A percentile compares a stretch with the other conserved stretches of the same genome.
phyloP scores from a whole-genome alignment of 2,113 vertebrate genomes.

The Chauna torquata region DNA sequence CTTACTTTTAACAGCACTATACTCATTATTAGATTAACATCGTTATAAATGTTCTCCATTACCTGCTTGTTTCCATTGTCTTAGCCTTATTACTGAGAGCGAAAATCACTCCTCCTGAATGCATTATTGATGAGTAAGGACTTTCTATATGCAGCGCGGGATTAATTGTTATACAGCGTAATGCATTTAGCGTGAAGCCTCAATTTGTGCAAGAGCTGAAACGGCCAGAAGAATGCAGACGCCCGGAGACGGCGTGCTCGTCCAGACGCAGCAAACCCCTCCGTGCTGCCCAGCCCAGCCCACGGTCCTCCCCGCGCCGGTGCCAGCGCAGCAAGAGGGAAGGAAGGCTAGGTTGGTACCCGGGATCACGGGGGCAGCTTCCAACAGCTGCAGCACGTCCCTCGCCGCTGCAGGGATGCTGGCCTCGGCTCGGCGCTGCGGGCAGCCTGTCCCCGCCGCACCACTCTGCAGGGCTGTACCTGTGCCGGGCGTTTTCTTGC shows the following conservation, averaged over 20 bases:
- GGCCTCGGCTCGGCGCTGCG: not conserved
- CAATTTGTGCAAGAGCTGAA: constrained; percentile 60
- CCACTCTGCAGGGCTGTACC: not conserved
- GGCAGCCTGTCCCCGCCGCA: not conserved
- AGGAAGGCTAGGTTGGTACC: not conserved
- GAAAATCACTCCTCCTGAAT: constrained; percentile 64
- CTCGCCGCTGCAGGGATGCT: not conserved
- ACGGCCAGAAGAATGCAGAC: constrained; percentile 56
- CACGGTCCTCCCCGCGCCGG: not conserved
- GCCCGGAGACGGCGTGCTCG: not conserved
- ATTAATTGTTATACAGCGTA: constrained; percentile 68
- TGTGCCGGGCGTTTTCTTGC: not conserved
- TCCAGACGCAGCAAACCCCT: constrained; percentile 37
- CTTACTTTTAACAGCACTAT: constrained; percentile 68
- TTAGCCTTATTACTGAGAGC: constrained; percentile 63
- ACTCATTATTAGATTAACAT: constrained; percentile 75
- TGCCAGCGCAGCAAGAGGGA: constrained; percentile 14
- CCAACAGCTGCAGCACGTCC: not conserved
- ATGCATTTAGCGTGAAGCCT: constrained; percentile 72
- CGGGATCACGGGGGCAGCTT: not conserved
- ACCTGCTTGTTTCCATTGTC: constrained; percentile 77
- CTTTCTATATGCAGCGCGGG: constrained; percentile 69
- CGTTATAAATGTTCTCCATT: constrained; percentile 77
- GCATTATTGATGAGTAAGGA: constrained; percentile 76
- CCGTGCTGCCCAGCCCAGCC: not conserved